Evolutionary conservation across 2,113 vertebrate genomes (phyloP).

Genomic region (Nothobranchius kuhntae): DNA sequence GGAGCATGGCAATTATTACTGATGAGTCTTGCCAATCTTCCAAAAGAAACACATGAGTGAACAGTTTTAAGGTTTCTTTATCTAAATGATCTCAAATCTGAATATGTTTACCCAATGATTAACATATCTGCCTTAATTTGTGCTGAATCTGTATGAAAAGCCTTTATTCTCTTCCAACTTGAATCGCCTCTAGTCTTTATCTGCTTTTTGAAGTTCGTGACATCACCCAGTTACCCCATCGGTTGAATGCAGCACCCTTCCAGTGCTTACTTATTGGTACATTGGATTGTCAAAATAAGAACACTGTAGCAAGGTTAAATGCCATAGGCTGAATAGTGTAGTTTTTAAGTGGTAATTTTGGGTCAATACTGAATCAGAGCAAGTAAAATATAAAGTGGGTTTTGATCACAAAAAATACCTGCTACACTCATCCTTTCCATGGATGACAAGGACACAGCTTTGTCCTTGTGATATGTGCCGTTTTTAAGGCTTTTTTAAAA

Average conservation of each 20-base stretch:
- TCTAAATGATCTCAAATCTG: slow-evolving; percentile 2
- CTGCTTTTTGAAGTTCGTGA: slow-evolving; percentile 32
- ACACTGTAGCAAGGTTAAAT: slow-evolving; percentile 20
- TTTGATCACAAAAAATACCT: slow-evolving; percentile 12
- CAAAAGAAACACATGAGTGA: neutral
- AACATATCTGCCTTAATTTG: slow-evolving; percentile 26
- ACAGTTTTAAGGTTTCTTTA: neutral
- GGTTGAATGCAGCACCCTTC: slow-evolving; percentile 24
- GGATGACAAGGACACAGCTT: slow-evolving; percentile 24
- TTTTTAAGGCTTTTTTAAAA: slow-evolving; percentile 44
- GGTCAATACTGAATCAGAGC: neutral
- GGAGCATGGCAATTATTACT: too few species aligned
- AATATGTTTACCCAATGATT: neutral
- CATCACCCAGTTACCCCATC: slow-evolving; percentile 3
- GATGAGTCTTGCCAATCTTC: too few species aligned
- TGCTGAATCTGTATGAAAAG: slow-evolving; percentile 39
- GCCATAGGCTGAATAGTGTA: slow-evolving; percentile 15
- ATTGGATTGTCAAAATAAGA: slow-evolving; percentile 37
- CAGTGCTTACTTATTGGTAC: slow-evolving; percentile 29
- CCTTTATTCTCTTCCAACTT: slow-evolving; percentile 47
- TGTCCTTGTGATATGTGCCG: slow-evolving; percentile 4
- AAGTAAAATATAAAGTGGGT: neutral
- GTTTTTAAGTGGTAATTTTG: slow-evolving; percentile 16
- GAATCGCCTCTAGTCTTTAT: slow-evolving; percentile 39
- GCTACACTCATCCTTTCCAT: slow-evolving; percentile 19